Base-by-base conservation (phyloP, 1,140 invertebrate species). In the Dreissena rostriformis region DNA sequence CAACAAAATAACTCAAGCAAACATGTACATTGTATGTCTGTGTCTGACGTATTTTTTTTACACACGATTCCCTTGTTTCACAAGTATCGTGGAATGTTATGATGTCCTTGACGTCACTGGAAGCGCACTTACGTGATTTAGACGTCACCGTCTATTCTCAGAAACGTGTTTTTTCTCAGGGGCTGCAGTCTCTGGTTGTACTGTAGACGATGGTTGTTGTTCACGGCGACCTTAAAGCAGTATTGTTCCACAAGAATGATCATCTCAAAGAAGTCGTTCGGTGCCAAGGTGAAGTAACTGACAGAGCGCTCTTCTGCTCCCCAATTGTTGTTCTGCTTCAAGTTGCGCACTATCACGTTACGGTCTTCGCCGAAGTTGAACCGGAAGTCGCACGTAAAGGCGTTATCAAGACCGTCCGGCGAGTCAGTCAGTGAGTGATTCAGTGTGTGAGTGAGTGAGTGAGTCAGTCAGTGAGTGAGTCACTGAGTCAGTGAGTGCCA, bases 261-360 rank as follows among this genome's bases (percentile, higher is more conserved):
- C 0, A 96, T 89, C 5, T 93, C 94, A 88, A 97, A 97, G 86
- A 96, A 95, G 74, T 95, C 95, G 8, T 96, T 96, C 10, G 95
- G 95, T 55, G 93, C 93, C 79, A 98, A 95, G 2, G 95, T 95
- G 88, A 96, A 95, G 70, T 81, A 86, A 26, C 93, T 94, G 17
- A 95, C 95, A 82, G 95, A 94, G 86, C 95, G 94, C 87, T 97
- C 96, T 93, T 97, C 97, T 11, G 94, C 91, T 24, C 96, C 95
- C 96, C 96, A 97, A 84, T 94, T 95, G 87, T 95, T 95, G 0
- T 95, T 96, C 86, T 95, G 95, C 93, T 95, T 95, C 26, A 95
- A 95, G 92, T 97, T 97, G 15, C 96, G 94, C 5, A 98, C 96
- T 14, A 97, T 87, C 15, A 90, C 88, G 28, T 92, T 91, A 10